Evolutionary conservation across 2,113 vertebrate genomes (phyloP).

Genomic region (Perca schrenkii): DNA sequence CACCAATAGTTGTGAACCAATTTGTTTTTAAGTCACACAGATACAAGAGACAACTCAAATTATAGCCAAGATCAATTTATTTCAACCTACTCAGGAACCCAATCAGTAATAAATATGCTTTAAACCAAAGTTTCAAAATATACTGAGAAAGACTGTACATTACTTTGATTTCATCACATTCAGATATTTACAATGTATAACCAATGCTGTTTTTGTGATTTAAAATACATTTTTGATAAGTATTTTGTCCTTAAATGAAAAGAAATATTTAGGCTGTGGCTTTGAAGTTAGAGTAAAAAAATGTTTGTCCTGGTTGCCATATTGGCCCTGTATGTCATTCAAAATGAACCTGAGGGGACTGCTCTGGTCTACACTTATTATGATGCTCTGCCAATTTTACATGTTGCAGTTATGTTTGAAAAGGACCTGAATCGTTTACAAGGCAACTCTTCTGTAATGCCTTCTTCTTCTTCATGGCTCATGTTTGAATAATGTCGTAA

Average conservation of each 20-base stretch:
- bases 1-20: constrained; percentile 16
- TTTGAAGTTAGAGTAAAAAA: neutral
- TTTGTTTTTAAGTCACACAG: constrained; percentile 44
- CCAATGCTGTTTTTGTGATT: neutral
- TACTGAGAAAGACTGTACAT: constrained; percentile 10
- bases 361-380: neutral
- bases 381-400: neutral
- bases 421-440: neutral
- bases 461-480: neutral
- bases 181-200: neutral
- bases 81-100: constrained; percentile 46
- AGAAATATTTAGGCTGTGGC: neutral
- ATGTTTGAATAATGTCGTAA: neutral
- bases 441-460: neutral
- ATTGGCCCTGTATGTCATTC: neutral
- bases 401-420: neutral
- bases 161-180: neutral
- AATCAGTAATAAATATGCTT: constrained; percentile 59
- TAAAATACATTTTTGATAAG: neutral
- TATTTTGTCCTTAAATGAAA: neutral
- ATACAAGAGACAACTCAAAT: constrained; percentile 44
- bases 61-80: constrained; percentile 64
- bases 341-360: neutral
- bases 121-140: constrained; percentile 17
- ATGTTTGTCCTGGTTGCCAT: neutral